These are phyloP conservation scores for Halcyon smyrnensis DNA, from an alignment of 2,797 vertebrate species.

Conservation along the genomic window DNA sequence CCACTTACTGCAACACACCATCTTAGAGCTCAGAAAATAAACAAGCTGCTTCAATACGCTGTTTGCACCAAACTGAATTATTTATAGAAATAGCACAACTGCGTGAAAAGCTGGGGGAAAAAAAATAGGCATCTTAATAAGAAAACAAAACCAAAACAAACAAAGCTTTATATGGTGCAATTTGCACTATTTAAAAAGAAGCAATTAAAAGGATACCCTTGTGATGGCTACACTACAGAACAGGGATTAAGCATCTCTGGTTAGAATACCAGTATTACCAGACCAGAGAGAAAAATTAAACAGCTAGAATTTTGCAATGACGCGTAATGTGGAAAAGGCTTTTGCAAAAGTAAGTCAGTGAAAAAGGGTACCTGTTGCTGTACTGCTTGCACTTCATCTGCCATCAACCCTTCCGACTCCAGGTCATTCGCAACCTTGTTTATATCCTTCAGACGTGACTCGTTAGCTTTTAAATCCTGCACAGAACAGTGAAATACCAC, in stretches of 20 bases:
- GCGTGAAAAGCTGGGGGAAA: not conserved
- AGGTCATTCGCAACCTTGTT: slow-evolving; percentile 97
- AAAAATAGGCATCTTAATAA: not conserved
- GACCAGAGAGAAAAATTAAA: not conserved
- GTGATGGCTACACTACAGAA: not conserved
- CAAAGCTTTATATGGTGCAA: not conserved
- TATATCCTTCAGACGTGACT: slow-evolving; percentile 97
- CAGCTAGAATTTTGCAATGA: not conserved
- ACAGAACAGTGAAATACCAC: not conserved
- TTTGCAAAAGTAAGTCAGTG: not conserved
- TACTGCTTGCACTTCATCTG: slow-evolving; percentile 90
- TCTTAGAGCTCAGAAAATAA: not conserved
- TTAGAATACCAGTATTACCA: not conserved
- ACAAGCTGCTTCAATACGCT: not conserved
- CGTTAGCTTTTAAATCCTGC: slow-evolving; percentile 97
- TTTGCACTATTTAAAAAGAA: not conserved
- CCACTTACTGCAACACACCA: not conserved
- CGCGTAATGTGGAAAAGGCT: not conserved
- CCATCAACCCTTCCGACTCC: slow-evolving; percentile 97
- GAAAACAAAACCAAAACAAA: not conserved
- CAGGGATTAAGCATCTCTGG: not conserved
- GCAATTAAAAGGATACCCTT: not conserved
- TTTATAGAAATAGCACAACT: not conserved
- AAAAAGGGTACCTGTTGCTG: slow-evolving; percentile 78
- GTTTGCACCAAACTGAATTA: not conserved